These are phyloP conservation scores for Anthopleura xanthogrammica DNA, from an alignment of 92 coral and sea anemone genomes.

Conservation along the genomic window DNA sequence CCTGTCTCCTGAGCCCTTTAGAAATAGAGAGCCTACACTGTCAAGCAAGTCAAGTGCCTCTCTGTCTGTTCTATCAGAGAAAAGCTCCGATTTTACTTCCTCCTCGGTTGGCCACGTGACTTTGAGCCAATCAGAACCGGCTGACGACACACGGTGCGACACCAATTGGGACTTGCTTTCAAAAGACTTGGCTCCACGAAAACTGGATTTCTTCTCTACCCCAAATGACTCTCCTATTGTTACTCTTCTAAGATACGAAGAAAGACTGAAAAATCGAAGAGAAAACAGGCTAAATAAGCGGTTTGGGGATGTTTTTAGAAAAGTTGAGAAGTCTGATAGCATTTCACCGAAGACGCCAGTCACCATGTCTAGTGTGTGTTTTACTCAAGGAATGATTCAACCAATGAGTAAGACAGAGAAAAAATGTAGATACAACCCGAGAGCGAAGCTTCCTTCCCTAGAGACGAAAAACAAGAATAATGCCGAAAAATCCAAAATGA, in stretches of 20 bases:
- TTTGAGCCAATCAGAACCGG: conserved; percentile 9
- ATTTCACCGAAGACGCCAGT: conserved; percentile 8
- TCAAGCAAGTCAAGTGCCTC: not conserved
- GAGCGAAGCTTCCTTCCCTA: conserved; percentile 7
- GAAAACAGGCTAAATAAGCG: conserved; percentile 27
- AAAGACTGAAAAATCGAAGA: conserved; percentile 20
- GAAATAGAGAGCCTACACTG: not conserved
- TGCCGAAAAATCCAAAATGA: not conserved
- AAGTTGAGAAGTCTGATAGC: conserved; percentile 12
- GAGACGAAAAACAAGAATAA: not conserved
- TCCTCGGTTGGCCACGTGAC: conserved; percentile 10
- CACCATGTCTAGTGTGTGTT: conserved; percentile 12
- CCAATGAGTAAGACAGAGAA: conserved; percentile 13
- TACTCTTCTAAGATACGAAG: conserved; percentile 24
- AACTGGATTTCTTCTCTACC: not conserved
- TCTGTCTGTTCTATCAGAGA: not conserved
- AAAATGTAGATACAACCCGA: not conserved
- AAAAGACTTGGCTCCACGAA: not conserved
- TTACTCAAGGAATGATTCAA: conserved; percentile 39
- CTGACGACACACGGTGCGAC: not conserved
- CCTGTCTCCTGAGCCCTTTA: not conserved
- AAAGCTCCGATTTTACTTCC: not conserved
- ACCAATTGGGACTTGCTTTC: conserved; percentile 14
- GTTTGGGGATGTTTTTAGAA: conserved; percentile 7
- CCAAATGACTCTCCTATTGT: conserved; percentile 8